Conservation (phyloP, 2,888 invertebrate genomes). For the Gibbula magus region DNA sequence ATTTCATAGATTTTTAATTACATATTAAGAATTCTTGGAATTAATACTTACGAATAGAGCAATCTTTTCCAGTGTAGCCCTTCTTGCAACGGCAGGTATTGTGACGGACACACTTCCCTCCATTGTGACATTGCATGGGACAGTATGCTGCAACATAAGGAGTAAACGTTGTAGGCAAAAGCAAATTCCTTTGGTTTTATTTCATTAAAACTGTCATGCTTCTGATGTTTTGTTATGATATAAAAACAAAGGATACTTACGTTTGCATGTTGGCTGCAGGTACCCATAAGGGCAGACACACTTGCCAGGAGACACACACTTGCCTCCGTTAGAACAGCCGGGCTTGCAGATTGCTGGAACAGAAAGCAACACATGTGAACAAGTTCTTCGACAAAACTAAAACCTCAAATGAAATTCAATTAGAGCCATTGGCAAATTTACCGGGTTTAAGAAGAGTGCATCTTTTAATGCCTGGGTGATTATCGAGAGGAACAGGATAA, state of each 20-base stretch:
- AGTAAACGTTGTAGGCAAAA: not conserved
- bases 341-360: constrained; percentile 85
- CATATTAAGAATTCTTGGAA: not conserved
- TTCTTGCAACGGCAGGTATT: constrained; percentile 94
- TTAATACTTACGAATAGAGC: constrained; percentile 87
- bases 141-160: constrained; percentile 85
- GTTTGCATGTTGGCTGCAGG: constrained; percentile 62
- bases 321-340: constrained; percentile 87
- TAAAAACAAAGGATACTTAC: constrained; percentile 54
- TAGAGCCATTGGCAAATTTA: too few relatives aligned
- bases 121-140: constrained; percentile 91
- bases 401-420: too few relatives aligned
- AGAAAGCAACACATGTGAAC: not conserved
- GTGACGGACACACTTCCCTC: constrained; percentile 95
- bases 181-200: not conserved
- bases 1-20: not conserved
- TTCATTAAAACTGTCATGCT: not conserved
- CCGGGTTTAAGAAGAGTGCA: too few relatives aligned
- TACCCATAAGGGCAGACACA: constrained; percentile 83
- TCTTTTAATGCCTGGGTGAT: too few relatives aligned
- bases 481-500: too few relatives aligned
- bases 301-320: constrained; percentile 85
- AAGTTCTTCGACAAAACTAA: too few relatives aligned
- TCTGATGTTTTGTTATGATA: not conserved
- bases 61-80: constrained; percentile 91